Evolutionary conservation across 2,113 vertebrate genomes (phyloP), one percentile per base, ranked within the genome.

Genomic region (Eulemur macaco): DNA sequence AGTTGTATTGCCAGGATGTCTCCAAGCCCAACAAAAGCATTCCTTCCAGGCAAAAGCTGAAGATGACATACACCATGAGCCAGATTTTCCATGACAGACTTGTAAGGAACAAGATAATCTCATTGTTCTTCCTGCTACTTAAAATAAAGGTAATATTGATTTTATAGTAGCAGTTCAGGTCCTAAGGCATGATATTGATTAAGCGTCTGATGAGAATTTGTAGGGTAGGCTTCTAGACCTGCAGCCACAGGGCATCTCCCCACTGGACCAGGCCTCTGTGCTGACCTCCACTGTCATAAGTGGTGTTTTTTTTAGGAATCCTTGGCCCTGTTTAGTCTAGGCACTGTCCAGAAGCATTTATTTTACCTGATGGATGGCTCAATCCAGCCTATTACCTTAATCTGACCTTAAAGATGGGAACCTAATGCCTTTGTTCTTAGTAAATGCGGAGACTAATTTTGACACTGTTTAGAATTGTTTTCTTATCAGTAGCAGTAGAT

Each of bases 51-150:
- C 96, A 84, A 54, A 96, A 94, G 42, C 77, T 27, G 58, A 80
- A 42, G 89, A 95, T 96, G 83, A 95, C 85, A 95, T 91, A 42
- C 14, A 66, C 37, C 47, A 7, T 7, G 93, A 96, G 60, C 27
- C 93, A 89, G 93, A 93, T 96, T 98, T 85, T 97, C 0, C 88
- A 58, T 31, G 87, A 82, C 97, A 92, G 96, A 96, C 42, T 31
- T 77, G 73, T 95, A 96, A 97, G 86, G 92, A 98, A 94, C 50
- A 90, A 97, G 94, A 94, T 98, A 93, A 86, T 97, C 85, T 88
- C 96, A 54, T 39, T 96, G 96, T 97, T 97, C 83, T 45, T 89
- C 89, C 77, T 96, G 47, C 71, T 97, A 73, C 96, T 97, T 97
- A 93, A 96, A 97, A 83, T 90, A 97, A 95, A 92, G 89, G 87